phyloP scores from a whole-genome alignment of 2,113 vertebrate genomes.

The Passer domesticus region DNA sequence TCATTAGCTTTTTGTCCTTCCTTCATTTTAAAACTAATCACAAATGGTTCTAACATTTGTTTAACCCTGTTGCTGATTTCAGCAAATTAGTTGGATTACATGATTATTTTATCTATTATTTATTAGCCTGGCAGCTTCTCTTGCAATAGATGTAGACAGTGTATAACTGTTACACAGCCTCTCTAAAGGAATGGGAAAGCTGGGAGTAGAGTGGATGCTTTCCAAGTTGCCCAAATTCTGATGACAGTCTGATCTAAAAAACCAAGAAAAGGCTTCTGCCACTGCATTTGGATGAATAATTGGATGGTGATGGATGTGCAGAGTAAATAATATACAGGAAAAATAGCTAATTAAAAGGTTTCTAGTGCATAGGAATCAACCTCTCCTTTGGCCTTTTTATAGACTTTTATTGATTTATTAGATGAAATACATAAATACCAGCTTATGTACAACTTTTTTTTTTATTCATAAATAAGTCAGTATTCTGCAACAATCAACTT shows the following conservation, averaged over 20 bases:
- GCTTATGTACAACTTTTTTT: background rate
- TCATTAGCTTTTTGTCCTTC: background rate
- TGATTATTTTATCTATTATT: background rate
- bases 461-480: background rate
- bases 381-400: background rate
- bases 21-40: background rate
- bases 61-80: background rate
- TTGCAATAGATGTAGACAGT: background rate
- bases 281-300: background rate
- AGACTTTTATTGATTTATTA: background rate
- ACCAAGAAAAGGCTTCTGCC: background rate
- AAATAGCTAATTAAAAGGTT: background rate
- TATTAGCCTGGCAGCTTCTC: background rate
- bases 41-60: background rate
- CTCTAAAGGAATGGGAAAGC: background rate
- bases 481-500: background rate
- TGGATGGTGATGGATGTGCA: background rate
- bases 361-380: background rate
- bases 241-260: background rate
- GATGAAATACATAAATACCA: background rate
- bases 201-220: background rate
- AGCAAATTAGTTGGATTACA: background rate
- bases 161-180: background rate
- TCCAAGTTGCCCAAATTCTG: background rate
- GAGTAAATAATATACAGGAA: background rate